Evolutionary conservation across 2,888 invertebrate species (phyloP).

Genomic region (Heliconius ismenius): DNA sequence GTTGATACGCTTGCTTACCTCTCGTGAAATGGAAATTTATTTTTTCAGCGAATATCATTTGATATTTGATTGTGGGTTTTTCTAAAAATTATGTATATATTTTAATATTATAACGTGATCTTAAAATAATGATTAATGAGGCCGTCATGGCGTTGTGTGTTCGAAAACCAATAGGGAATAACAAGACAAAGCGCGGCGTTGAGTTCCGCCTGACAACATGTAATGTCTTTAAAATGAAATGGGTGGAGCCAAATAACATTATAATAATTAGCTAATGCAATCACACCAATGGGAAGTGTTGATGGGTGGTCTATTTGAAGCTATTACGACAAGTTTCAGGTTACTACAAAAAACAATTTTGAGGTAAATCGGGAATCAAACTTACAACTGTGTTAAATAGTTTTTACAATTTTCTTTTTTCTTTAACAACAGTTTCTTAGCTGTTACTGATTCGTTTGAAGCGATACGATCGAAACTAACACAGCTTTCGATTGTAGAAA

Average conservation of each 20-base stretch:
- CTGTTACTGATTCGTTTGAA: conserved; percentile 39
- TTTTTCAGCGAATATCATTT: neutral
- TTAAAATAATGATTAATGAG: too few species aligned
- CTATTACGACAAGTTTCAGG: too few species aligned
- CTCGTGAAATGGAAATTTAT: neutral
- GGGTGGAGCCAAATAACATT: neutral
- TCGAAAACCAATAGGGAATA: too few species aligned
- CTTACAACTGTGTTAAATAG: neutral
- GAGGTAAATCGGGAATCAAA: neutral
- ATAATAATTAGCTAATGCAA: neutral
- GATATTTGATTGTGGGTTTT: neutral
- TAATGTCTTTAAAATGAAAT: neutral
- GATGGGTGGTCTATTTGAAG: too few species aligned
- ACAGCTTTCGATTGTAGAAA: conserved; percentile 15
- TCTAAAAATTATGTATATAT: neutral
- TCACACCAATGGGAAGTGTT: neutral
- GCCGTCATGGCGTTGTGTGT: neutral
- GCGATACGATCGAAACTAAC: conserved; percentile 31
- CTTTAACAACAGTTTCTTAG: neutral
- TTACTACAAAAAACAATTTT: neutral
- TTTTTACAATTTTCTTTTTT: conserved; percentile 38
- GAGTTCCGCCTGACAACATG: neutral
- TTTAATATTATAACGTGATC: too few species aligned
- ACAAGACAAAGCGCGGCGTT: neutral
- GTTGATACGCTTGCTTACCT: conserved; percentile 38